phyloP scores from a whole-genome alignment of 2,113 vertebrate species.

The Sardina pilchardus region DNA sequence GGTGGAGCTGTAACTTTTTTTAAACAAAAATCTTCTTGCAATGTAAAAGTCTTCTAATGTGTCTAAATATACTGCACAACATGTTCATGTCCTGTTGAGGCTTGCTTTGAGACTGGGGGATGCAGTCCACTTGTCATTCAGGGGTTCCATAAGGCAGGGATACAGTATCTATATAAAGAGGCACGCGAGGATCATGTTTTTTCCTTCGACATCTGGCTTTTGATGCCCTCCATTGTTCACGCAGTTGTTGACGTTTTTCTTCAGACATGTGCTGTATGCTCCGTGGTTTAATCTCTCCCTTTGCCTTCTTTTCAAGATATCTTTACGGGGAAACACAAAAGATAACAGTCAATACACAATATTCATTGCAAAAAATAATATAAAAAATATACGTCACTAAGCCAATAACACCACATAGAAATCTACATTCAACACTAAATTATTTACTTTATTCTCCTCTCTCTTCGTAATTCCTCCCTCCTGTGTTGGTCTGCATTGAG shows the following conservation, averaged over 20 bases:
- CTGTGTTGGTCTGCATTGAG: neutral
- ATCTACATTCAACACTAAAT: neutral
- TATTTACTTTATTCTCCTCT: neutral
- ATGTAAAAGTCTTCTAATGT: neutral
- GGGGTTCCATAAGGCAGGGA: neutral
- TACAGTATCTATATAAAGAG: neutral
- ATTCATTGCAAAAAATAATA: neutral
- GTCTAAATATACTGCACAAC: neutral
- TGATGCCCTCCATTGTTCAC: neutral
- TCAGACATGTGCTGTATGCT: neutral
- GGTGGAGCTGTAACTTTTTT: neutral
- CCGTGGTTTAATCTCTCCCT: neutral
- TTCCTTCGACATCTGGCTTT: neutral
- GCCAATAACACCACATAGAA: neutral
- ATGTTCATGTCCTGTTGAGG: neutral
- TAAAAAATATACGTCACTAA: no score
- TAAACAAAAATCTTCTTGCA: neutral
- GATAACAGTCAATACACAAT: neutral
- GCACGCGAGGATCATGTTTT: neutral
- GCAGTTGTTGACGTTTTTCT: neutral
- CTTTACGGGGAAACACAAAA: neutral
- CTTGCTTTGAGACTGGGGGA: neutral
- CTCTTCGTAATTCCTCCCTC: neutral
- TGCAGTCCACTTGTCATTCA: neutral
- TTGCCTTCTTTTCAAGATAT: conserved; percentile 6